phyloP scores from a whole-genome alignment of 2,888 invertebrate genomes.

The Orchestes rusci region DNA sequence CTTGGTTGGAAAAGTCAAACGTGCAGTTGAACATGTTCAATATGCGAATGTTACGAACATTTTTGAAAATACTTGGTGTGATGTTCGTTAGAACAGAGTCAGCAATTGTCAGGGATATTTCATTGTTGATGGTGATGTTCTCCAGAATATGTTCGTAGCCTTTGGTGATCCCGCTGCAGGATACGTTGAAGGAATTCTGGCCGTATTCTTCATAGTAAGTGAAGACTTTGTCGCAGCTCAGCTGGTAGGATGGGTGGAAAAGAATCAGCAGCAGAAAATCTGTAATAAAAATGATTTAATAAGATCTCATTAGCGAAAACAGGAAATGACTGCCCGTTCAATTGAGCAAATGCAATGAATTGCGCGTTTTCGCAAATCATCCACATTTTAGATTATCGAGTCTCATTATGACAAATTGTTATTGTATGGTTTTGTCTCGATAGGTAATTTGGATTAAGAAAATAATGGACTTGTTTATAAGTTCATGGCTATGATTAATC shows the following conservation, averaged over 20 bases:
- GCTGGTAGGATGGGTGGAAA: conserved; percentile 11
- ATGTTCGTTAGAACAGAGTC: conserved; percentile 33
- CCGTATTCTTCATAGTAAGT: conserved; percentile 37
- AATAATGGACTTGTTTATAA: too few relatives aligned
- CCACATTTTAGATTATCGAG: too few relatives aligned
- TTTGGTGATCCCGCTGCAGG: conserved; percentile 32
- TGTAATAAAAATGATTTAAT: too few relatives aligned
- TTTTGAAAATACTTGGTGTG: conserved; percentile 31
- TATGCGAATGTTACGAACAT: conserved; percentile 34
- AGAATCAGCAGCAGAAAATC: conserved; percentile 1
- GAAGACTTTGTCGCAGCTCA: conserved; percentile 36
- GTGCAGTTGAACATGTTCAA: conserved; percentile 32
- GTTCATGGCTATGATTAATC: too few relatives aligned
- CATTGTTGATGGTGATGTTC: conserved; percentile 36
- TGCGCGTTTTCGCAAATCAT: too few relatives aligned
- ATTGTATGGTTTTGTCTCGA: too few relatives aligned
- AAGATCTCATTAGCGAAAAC: background rate
- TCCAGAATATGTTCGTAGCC: conserved; percentile 31
- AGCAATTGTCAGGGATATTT: conserved; percentile 34
- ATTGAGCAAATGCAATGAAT: too few relatives aligned
- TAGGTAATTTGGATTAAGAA: too few relatives aligned
- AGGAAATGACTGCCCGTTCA: background rate
- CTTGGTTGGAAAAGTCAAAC: conserved; percentile 25
- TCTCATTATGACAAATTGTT: too few relatives aligned
- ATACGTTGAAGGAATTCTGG: conserved; percentile 37